These are phyloP conservation scores for Cyprinella venusta DNA, from an alignment of 2,797 vertebrate genomes.

Conservation along the genomic window DNA sequence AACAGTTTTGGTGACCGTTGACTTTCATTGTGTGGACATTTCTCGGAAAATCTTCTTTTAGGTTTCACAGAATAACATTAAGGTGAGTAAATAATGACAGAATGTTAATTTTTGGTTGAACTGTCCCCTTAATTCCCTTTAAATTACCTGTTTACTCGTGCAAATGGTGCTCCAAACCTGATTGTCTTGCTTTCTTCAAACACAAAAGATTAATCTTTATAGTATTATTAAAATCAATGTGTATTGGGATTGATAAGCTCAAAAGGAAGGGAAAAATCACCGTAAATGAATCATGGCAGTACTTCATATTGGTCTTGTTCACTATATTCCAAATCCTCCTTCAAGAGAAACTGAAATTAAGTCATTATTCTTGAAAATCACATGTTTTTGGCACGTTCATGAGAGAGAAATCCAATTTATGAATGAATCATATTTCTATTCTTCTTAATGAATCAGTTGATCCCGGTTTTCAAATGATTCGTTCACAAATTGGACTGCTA, in stretches of 20 bases:
- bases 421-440: background rate
- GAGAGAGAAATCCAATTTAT: background rate
- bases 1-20: background rate
- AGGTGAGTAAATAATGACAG: background rate
- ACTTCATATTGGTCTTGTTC: background rate
- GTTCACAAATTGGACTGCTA: background rate
- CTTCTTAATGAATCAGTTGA: background rate
- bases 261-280: background rate
- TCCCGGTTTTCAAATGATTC: background rate
- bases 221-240: background rate
- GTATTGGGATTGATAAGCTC: background rate
- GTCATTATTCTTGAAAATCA: background rate
- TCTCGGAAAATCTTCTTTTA: background rate
- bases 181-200: background rate
- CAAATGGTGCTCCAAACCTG: background rate
- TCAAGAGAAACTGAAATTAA: background rate
- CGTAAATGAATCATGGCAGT: background rate
- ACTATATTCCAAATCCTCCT: background rate
- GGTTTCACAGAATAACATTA: background rate
- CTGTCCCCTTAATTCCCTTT: background rate
- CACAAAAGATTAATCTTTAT: background rate
- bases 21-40: background rate
- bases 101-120: slow-evolving; percentile 4
- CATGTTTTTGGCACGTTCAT: background rate
- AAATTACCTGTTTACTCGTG: background rate